phyloP scores from a whole-genome alignment of 2,888 invertebrate species.

The Dione vanillae region DNA sequence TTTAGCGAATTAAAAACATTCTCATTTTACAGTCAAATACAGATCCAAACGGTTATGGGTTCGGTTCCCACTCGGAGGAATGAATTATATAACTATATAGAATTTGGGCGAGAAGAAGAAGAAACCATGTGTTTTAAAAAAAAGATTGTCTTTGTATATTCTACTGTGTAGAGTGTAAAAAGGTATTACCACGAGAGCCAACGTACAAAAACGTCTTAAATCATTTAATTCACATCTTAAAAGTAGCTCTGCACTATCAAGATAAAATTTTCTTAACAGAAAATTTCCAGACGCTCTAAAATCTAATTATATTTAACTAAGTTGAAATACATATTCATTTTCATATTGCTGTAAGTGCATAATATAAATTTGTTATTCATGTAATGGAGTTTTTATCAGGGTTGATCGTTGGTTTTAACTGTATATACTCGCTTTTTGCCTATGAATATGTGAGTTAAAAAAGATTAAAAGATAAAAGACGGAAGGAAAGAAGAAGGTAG shows the following conservation, averaged over 20 bases:
- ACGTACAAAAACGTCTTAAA: constrained; percentile 6
- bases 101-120: too few relatives aligned
- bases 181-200: neutral
- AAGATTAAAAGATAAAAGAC: too few relatives aligned
- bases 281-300: constrained; percentile 34
- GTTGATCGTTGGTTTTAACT: constrained; percentile 33
- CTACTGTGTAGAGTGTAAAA: neutral
- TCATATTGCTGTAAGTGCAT: constrained; percentile 48
- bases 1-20: too few relatives aligned
- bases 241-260: constrained; percentile 14
- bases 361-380: constrained; percentile 54
- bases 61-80: too few relatives aligned
- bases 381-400: constrained; percentile 49
- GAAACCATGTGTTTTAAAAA: too few relatives aligned
- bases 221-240: constrained; percentile 26
- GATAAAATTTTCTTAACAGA: constrained; percentile 30
- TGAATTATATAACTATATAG: too few relatives aligned
- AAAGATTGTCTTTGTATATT: too few relatives aligned
- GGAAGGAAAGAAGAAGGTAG: too few relatives aligned
- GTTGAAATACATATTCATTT: constrained; percentile 46
- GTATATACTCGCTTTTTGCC: neutral
- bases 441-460: neutral
- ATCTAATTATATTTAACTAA: constrained; percentile 46
- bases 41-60: too few relatives aligned
- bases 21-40: too few relatives aligned